Base-by-base conservation (phyloP, 2,888 invertebrate genomes). In the Mesorhabditis spiculigera region DNA sequence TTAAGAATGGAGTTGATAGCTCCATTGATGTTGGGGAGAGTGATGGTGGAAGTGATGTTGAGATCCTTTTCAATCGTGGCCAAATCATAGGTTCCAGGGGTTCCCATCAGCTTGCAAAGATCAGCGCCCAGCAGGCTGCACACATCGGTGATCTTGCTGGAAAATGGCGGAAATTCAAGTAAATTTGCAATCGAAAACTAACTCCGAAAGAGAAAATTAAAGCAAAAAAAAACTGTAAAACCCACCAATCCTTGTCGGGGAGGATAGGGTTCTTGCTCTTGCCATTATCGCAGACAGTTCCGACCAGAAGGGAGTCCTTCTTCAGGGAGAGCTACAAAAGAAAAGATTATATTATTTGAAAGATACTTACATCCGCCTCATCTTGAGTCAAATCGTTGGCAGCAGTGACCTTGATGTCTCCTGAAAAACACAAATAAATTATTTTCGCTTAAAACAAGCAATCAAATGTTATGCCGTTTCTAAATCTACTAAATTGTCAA, bases 221-320 rank as follows among this genome's bases (percentile, higher is more conserved):
- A n/a, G n/a, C n/a, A n/a, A n/a, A n/a, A n/a, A 50, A 50, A 50
- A 50, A 50, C n/a, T 50, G 8, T 3, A 50, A 50, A 50, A 50
- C 58, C 1, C 41, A 71, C 66, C 75, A 77, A 28, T 77, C 76
- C 43, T 65, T 58, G 67, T 71, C 68, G n/a, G 75, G 75, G 28
- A 75, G 62, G 41, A 76, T 45, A 4, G 77, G 43, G 64, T 75
- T 76, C 65, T 70, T 73, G 16, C 58, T 63, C 62, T 75, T 75
- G 16, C 75, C 75, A 64, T 75, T 65, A 5, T 77, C 64, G 65
- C 75, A 75, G 42, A 77, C 74, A 2, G 50, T 72, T 13, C 73
- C 73, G 61, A 73, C 50, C 43, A 73, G 63, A 6, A 43, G 66
- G 3, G 73, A 73, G 58, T 73, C 50, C 62, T 73, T 73, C 16